Evolutionary conservation across 2,888 invertebrate species (phyloP), one percentile per base, ranked within the genome.

Genomic region (Cyaniris semiargus): DNA sequence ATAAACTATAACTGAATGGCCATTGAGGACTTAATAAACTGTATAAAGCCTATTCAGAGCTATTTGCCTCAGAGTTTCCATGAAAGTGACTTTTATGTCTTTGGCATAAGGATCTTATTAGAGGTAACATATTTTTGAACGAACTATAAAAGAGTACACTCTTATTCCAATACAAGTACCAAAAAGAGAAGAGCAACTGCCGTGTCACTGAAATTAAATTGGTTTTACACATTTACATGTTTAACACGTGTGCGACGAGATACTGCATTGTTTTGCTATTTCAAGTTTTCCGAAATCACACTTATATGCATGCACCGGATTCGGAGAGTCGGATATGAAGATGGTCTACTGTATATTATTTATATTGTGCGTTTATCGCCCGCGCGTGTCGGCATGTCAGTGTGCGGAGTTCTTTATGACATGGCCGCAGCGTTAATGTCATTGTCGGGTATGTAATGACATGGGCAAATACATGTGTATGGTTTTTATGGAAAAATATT

Each of bases 381-480:
- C 71, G 1, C 44, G 34, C 34, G 71, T 71, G 71, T 44, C 38
- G 38, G 21, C 71, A 74, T 53, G 48, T 7, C 23, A 74, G 74
- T 74, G 74, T 53, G 23, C 13, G 6, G 21, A 23, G 15, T 13
- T 8, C 74, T 74, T 74, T 74, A 74, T 27, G 5, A 44, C 21
- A 38, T 13, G 15, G 74, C 13, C 23, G 10, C 38, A 18, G 27
- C 48, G 74, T 53, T 74, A 53, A 74, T 74, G 53, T 74, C 74
- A 27, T 74, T 74, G 74, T 72, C 38, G 15, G 48, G 44, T n/a
- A 72, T 27, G 15, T 74, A 74, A 74, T 48, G 48, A 53, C 15
- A 15, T 44, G n/a, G 74, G 15, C 48, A 53, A 48, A 74, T 27
- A 74, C 48, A 72, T 44, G 44, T 23, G 53, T 72, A 38, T 48